Evolutionary conservation across 2,888 invertebrate species (phyloP), one percentile per base, ranked within the genome.

Genomic region (Caenorhabditis sp.): DNA sequence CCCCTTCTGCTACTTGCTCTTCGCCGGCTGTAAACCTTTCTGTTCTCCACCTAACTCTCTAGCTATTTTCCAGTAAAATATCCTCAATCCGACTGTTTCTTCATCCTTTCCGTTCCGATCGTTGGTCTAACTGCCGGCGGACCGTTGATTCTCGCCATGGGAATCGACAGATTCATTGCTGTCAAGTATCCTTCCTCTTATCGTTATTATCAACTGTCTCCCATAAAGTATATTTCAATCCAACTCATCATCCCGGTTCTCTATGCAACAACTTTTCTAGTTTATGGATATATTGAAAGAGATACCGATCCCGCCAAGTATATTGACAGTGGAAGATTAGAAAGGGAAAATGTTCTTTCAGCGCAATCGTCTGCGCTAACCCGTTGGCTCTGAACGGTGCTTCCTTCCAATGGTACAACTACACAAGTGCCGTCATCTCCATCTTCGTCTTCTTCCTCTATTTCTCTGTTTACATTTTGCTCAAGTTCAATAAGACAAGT

Each of bases 161-260:
- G 84, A 24, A 80, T 84, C 28, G 84, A 84, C 51, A 37, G 84
- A 20, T 65, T 82, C 22, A 82, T 85, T 15, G 85, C 85, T 8
- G 79, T 85, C 32, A 72, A 74, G 32, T 85, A 72, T 13, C 85
- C 85, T 1, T 60, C 78, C 1, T 71, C 71, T 1, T 84, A 84
- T 47, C 77, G 84, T 0, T 72, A 72, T 18, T 80, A 69, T 62
- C 84, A 84, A 18, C 79, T 82, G 20, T 18, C 47, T 11, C 69
- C 69, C 28, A 15, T 56, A 0, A 18, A 53, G 50, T 84, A 84
- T 55, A 56, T 82, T 4, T 1, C 37, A 1, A 11, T 50, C 3
- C 84, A 82, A 32, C 15, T 84, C 40, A 37, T 78, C 9, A 80
- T 84, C 18, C 84, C 84, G 0, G 51, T 69, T 15, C 4, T 62